Evolutionary conservation across 2,113 vertebrate genomes (phyloP), one percentile per base, ranked within the genome.

Genomic region (Corvus cornix): DNA sequence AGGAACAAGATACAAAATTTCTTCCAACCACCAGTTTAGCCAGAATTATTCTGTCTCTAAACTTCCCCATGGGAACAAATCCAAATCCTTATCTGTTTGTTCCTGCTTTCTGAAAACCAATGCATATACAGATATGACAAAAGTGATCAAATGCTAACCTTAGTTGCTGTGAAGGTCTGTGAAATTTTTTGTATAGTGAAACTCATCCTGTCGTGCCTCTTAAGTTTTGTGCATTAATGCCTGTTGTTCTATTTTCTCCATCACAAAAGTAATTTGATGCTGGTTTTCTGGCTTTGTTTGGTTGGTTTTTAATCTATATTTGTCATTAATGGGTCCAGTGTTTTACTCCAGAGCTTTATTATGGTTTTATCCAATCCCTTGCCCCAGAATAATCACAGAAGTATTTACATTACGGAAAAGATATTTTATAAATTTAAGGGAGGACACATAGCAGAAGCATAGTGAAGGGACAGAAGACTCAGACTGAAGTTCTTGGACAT

Each of bases 281-380:
- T 53, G 5, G 0, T 23, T 31, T 63, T 80, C 62, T n/a, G 2
- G 1, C 23, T 83, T 2, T 23, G 4, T 35, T 37, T 24, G 7
- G 1, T 63, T 28, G 12, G 2, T 37, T 62, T 89, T 63, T 26
- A 68, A 33, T 43, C 48, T 76, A 31, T 9, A 46, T 56, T 70
- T 93, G 11, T 30, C 19, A 53, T 58, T 82, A 62, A 56, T 30
- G 19, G n/a, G 9, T 5, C 8, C 37, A 94, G 5, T 0, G 1
- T 62, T 84, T 84, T 70, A 44, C n/a, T 62, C 35, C 67, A 19
- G 8, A 66, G 6, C 1, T 78, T 85, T 37, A 13, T 76, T 46
- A 76, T 9, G 3, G 4, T 19, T 79, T 89, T 72, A 20, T 81
- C 46, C 4, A 77, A 43, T 12, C 2, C 1, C 1, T 5, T 69